phyloP scores from a whole-genome alignment of 2,797 vertebrate species.

The Rhinogobio ventralis region DNA sequence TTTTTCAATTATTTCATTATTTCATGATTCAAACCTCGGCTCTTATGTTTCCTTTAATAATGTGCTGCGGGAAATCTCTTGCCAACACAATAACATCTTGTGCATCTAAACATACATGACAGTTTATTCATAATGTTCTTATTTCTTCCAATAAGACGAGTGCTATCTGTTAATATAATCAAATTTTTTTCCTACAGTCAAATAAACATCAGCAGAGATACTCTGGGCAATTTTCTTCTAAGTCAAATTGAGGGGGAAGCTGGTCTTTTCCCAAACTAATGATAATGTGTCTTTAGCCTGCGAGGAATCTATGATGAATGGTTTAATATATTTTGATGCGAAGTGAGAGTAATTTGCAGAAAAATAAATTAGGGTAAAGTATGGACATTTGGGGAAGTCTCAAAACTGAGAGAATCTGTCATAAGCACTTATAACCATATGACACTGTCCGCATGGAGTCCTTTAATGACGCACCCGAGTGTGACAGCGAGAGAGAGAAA shows the following conservation, averaged over 20 bases:
- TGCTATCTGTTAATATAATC: neutral
- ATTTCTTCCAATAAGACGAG: neutral
- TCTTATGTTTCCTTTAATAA: neutral
- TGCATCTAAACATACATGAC: neutral
- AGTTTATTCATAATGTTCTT: neutral
- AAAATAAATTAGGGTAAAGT: conserved; percentile 63
- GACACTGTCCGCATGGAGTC: conserved; percentile 57
- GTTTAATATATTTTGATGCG: conserved; percentile 65
- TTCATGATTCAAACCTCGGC: neutral
- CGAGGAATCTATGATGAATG: conserved; percentile 50
- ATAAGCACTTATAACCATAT: conserved; percentile 61
- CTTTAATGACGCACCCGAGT: conserved; percentile 34
- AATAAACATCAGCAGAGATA: conserved; percentile 5
- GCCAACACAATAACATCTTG: neutral
- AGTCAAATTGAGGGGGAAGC: conserved; percentile 23
- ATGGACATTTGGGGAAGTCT: conserved; percentile 47
- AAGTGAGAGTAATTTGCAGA: conserved; percentile 63
- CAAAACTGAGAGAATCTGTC: conserved; percentile 39
- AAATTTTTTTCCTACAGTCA: neutral
- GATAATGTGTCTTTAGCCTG: conserved; percentile 48
- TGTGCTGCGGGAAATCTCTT: neutral
- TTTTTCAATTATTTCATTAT: too few relatives aligned
- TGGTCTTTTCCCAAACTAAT: conserved; percentile 48
- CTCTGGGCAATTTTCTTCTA: neutral
- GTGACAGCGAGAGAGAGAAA: conserved; percentile 15